Base-by-base conservation (phyloP, 2,797 vertebrate genomes). In the Sebastes minor region DNA sequence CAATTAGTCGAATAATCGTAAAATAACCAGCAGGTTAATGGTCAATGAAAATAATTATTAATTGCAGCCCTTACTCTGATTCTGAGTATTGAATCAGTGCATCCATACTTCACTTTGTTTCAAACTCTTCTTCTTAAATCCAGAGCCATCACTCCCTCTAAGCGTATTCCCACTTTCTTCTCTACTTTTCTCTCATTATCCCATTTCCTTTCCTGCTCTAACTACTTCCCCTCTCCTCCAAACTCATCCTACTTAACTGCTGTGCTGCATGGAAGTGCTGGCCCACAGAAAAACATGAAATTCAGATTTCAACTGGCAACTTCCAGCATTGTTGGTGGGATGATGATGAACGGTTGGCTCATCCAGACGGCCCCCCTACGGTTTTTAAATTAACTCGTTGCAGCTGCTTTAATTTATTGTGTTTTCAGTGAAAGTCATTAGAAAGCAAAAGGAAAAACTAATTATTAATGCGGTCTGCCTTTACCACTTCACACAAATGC, bases 381-480 rank as follows among this genome's bases (percentile, higher is more conserved):
- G 10, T 77, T 53, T 72, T 72, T 67, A 28, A 85, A 88, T 77
- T 3, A 82, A 79, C 59, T 72, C 23, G 18, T 73, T 57, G 46
- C 11, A 68, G 53, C 10, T 8, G 3, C 13, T 66, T 84, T 77
- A 49, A 73, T 76, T 56, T 38, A 61, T 76, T 82, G 64, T 76
- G 2, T 69, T 73, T 84, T 2, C 35, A 59, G 8, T 1, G 11
- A 76, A 83, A 77, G 25, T 76, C 61, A 81, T 81, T 72, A 80
- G 57, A 69, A 70, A 72, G 64, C 23, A 70, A 65, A 75, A 64
- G 12, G 33, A 69, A 63, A 42, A 82, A 73, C 60, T 27, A 70
- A 86, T 86, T 81, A 78, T 71, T 72, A 78, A 77, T 74, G 64
- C 63, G 8, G 56, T 23, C 55, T 30, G 78, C 52, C 53, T 80